phyloP scores from a whole-genome alignment of 2,797 vertebrate genomes.

The Epinephelus awoara region DNA sequence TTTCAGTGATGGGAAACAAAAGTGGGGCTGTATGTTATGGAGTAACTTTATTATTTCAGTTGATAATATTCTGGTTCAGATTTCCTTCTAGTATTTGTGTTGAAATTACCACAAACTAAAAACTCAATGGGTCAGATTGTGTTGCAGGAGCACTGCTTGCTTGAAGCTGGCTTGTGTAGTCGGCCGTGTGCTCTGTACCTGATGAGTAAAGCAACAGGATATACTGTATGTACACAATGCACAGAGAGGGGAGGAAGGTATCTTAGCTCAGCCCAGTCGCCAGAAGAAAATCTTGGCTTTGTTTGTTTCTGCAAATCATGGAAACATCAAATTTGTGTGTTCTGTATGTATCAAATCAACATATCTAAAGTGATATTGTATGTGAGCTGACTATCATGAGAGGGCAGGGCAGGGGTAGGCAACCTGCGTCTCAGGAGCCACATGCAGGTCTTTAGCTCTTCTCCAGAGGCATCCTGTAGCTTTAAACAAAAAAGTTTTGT shows the following conservation, averaged over 20 bases:
- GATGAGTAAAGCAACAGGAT: not conserved
- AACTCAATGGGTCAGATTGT: not conserved
- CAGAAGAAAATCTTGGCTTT: too few species aligned
- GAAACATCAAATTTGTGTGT: too few species aligned
- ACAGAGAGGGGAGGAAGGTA: not conserved
- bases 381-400: too few species aligned
- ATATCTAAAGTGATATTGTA: too few species aligned
- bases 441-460: too few species aligned
- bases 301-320: too few species aligned
- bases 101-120: not conserved
- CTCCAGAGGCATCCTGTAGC: too few species aligned
- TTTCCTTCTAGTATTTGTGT: not conserved
- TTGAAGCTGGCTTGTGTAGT: not conserved
- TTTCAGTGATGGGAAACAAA: not conserved
- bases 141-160: not conserved
- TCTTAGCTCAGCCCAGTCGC: too few species aligned
- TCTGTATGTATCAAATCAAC: too few species aligned
- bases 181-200: constrained; percentile 1
- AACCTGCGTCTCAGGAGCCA: too few species aligned
- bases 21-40: not conserved
- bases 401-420: too few species aligned
- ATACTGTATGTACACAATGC: not conserved
- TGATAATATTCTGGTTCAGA: constrained; percentile 1
- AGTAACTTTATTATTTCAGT: not conserved
- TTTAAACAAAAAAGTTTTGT: too few species aligned